Base-by-base conservation (phyloP, 1,140 invertebrate species). In the Rhopalosiphum padi region DNA sequence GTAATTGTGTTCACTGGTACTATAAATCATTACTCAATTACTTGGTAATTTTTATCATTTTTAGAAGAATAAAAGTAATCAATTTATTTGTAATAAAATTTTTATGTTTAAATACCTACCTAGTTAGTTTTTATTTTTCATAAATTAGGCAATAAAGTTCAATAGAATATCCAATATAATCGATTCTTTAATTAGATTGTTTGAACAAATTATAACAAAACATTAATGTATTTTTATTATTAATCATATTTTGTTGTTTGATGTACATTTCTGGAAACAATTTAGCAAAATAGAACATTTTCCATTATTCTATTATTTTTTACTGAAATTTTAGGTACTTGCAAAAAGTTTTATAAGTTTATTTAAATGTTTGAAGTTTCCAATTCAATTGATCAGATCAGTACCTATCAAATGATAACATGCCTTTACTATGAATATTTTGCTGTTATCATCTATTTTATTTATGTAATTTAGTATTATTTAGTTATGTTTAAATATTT, bases 41-140 rank as follows among this genome's bases (percentile, higher is more conserved):
- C 60, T n/a, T 35, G n/a, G 60, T 77, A 77, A 21, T 77, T n/a
- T 77, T 77, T 77, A 77, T 77, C 60, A 77, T 77, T 77, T 77
- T 77, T n/a, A 21, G 60, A 77, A 77, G 4, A 77, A 77, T 77
- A 77, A n/a, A 77, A n/a, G 60, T 35, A 77, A 77, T 77, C 60
- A 77, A n/a, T 77, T 77, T n/a, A n/a, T 77, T 77, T 35, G 4
- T 18, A 6, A 77, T 18, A 18, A 5, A 77, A 77, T 77, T 77
- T 18, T 18, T n/a, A 77, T 77, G 30, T 77, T 77, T n/a, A 15
- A 77, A 77, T 77, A 51, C 18, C 3, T 41, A 41, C 2, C 18
- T 51, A 77, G 3, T 77, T n/a, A 15, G 15, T 21, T 77, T 77
- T 68, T 68, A 60, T 60, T n/a, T 68, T 77, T 18, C n/a, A 77